Percentiles rank a stretch among this genome's conserved stretches.
Conservation (phyloP, 2,888 invertebrate species). For the Andrena minutula region DNA sequence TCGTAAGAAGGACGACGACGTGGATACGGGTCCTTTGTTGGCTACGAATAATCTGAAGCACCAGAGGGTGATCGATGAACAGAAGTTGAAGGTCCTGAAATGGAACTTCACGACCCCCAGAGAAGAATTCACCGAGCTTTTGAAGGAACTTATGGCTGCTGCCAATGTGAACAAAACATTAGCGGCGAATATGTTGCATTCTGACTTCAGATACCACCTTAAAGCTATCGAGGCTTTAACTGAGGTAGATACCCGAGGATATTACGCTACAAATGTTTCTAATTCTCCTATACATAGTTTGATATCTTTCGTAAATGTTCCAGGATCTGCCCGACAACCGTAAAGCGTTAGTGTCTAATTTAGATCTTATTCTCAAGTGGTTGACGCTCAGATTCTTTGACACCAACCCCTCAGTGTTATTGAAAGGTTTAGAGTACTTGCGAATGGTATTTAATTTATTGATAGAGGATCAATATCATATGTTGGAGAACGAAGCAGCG, state of each 20-base stretch:
- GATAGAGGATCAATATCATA: constrained; percentile 92
- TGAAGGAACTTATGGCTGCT: constrained; percentile 95
- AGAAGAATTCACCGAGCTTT: constrained; percentile 96
- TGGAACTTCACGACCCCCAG: constrained; percentile 98
- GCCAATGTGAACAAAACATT: constrained; percentile 95
- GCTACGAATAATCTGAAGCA: constrained; percentile 95
- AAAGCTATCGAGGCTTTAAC: constrained; percentile 96
- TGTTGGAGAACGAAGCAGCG: constrained; percentile 96
- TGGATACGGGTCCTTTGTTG: constrained; percentile 89
- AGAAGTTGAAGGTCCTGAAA: constrained; percentile 95
- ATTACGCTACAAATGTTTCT: background rate
- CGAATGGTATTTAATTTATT: constrained; percentile 93
- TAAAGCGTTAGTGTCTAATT: constrained; percentile 93
- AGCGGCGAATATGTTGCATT: constrained; percentile 96
- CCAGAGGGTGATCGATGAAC: constrained; percentile 97
- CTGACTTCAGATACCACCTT: constrained; percentile 96
- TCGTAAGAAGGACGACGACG: constrained; percentile 94
- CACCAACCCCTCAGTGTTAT: constrained; percentile 98
- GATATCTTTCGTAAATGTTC: constrained; percentile 50
- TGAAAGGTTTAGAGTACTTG: constrained; percentile 97
- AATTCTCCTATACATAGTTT: background rate
- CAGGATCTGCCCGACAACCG: constrained; percentile 92
- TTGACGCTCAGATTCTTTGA: constrained; percentile 98
- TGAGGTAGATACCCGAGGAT: constrained; percentile 85
- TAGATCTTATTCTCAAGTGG: constrained; percentile 98